Evolutionary conservation across 2,113 vertebrate genomes (phyloP), one percentile per base, ranked within the genome.

Genomic region (Nothoprocta perdicaria): DNA sequence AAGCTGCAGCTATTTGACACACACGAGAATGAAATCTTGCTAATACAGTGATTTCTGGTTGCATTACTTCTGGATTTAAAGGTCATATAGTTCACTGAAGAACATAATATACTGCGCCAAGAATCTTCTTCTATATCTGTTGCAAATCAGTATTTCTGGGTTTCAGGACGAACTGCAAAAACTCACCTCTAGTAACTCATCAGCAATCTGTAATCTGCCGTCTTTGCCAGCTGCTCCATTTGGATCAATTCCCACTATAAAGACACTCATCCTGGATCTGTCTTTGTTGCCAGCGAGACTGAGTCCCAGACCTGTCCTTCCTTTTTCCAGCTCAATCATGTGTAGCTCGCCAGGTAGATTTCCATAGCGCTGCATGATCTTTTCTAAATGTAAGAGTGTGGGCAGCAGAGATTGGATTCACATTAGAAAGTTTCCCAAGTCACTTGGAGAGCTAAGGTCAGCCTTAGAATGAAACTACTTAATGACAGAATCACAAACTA

Each of bases 241-340:
- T 95, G 99, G 98, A 89, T 99, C 99, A 88, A 99, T 99, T 69
- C 99, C 99, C 96, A 99, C 99, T 92, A 99, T 97, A 83, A 99
- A 99, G 80, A 99, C 99, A 80, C 99, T 99, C 99, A 99, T 99
- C 89, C 98, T 98, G 35, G 98, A 98, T 89, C 99, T 98, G 96
- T 99, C 99, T 96, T 98, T 98, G 97, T 99, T 99, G 41, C 99
- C 99, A 45, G 99, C 99, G 96, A 99, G 98, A 97, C 99, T 99
- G 86, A 99, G 98, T 75, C 99, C 99, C 97, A 99, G 97, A 80
- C 99, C 99, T 14, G 98, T 98, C 69, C 93, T 98, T 84, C 99
- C 99, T 97, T 99, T 99, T 96, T 99, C 99, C 97, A 99, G 96
- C 88, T 99, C 98, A 62, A 99, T 99, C 98, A 99, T 96, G 91